A percentile compares a stretch with the other conserved stretches of the same genome.
Evolutionary conservation across 2,113 vertebrate genomes (phyloP).

Genomic region (Eclectus roratus): DNA sequence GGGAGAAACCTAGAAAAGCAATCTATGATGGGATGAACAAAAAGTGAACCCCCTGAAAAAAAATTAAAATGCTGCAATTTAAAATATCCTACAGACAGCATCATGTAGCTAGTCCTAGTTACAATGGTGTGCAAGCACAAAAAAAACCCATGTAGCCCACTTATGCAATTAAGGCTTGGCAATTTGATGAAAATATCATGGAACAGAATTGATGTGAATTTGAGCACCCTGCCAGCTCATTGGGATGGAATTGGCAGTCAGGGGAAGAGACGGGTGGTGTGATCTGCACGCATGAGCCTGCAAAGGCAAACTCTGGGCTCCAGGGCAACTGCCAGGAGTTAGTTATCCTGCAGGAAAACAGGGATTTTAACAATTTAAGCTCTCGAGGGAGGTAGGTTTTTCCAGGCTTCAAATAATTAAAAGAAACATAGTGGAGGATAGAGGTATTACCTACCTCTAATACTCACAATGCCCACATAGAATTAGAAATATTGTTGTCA

Average conservation of each 20-base stretch:
- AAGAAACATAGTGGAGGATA: background rate
- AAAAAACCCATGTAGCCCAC: slow-evolving; percentile 28
- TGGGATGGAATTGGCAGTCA: slow-evolving; percentile 66
- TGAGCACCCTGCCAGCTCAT: slow-evolving; percentile 61
- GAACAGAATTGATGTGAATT: slow-evolving; percentile 64
- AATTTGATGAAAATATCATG: slow-evolving; percentile 70
- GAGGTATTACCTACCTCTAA: background rate
- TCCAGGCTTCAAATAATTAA: background rate
- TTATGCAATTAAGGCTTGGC: slow-evolving; percentile 66
- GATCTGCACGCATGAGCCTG: slow-evolving; percentile 47
- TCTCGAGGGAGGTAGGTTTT: background rate
- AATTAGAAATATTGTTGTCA: background rate
- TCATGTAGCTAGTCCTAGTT: slow-evolving; percentile 1
- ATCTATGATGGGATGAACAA: background rate
- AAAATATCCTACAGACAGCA: slow-evolving; percentile 17
- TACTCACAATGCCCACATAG: background rate
- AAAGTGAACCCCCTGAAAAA: background rate
- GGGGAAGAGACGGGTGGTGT: slow-evolving; percentile 58
- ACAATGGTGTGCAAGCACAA: slow-evolving; percentile 27
- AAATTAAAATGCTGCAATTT: background rate
- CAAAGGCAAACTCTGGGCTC: slow-evolving; percentile 52
- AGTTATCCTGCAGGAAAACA: slow-evolving; percentile 50
- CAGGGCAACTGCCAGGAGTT: slow-evolving; percentile 57
- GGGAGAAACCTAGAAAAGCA: background rate
- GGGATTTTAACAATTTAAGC: slow-evolving; percentile 36